Evolutionary conservation across 1,140 invertebrate species (phyloP).

Genomic region (Aphaenogaster floridana): DNA sequence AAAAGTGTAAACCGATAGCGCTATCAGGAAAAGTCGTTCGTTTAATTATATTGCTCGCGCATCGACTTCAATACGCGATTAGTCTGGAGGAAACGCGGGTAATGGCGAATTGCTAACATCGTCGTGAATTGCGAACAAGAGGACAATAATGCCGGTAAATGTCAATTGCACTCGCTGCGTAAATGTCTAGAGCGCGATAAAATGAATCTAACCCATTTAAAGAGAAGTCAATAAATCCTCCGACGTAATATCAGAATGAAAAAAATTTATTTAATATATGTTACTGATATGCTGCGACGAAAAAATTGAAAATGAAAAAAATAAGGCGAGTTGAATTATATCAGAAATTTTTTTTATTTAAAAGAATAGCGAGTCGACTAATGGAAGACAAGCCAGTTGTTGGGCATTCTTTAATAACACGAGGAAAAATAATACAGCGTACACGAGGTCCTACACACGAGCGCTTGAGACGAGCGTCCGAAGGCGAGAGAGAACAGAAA

Average conservation of each 20-base stretch:
- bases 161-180: not conserved
- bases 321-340: not conserved
- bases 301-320: not conserved
- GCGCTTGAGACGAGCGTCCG: too few relatives aligned
- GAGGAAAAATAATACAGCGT: too few relatives aligned
- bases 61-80: conserved; percentile 14
- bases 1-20: conserved; percentile 1
- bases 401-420: too few relatives aligned
- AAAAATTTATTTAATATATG: conserved; percentile 12
- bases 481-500: too few relatives aligned
- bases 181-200: conserved; percentile 1
- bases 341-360: conserved; percentile 4
- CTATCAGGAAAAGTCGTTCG: conserved; percentile 20
- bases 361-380: not conserved
- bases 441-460: too few relatives aligned
- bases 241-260: not conserved
- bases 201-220: conserved; percentile 25
- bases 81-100: not conserved
- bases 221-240: not conserved
- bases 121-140: conserved; percentile 16
- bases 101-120: conserved; percentile 13
- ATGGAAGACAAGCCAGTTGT: not conserved
- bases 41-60: conserved; percentile 36
- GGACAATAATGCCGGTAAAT: conserved; percentile 13
- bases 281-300: not conserved